Base-by-base conservation (phyloP, 1,140 invertebrate species). In the Protaetia brevitarsis region DNA sequence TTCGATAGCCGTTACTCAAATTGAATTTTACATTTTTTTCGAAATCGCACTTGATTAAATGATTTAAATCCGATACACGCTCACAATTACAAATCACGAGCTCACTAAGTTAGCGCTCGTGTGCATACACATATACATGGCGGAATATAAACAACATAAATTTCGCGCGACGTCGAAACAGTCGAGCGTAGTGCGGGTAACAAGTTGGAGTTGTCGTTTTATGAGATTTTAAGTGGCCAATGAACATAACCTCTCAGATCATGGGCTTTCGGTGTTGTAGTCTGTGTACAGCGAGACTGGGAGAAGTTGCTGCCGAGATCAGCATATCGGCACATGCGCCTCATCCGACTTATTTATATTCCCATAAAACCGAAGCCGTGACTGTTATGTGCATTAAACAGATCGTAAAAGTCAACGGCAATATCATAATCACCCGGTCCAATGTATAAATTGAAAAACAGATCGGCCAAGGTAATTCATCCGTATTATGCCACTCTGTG, bases 341-440 rank as follows among this genome's bases (percentile, higher is more conserved):
- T 66, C 30, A 60, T 30, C 58, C 65, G 65, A 62, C 61, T 70
- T 66, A 56, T 71, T 74, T 73, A 73, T 65, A 68, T 68, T 68
- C 64, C 67, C 70, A 74, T 74, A 73, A 73, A 74, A 71, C 68
- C 67, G 63, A 61, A 69, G 66, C 68, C 64, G 66, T 70, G 73
- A 72, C 73, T 73, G 68, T 74, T 70, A 74, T 74, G 73, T 63
- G 70, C 72, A 73, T 72, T 74, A 71, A 74, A 73, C 73, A 74
- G 68, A 68, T 69, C 70, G 68, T 71, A 73, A 74, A 74, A 74
- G 71, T 74, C 70, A 73, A 72, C 69, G 66, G 66, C 66, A 70
- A 73, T 72, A 74, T 72, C 69, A 71, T 73, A 73, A 74, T 74
- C 69, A 68, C 66, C 68, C 63, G 13, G 19, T 31, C 28, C 31